Conservation (phyloP, 2,888 invertebrate genomes). For the Latrodectus elegans region DNA sequence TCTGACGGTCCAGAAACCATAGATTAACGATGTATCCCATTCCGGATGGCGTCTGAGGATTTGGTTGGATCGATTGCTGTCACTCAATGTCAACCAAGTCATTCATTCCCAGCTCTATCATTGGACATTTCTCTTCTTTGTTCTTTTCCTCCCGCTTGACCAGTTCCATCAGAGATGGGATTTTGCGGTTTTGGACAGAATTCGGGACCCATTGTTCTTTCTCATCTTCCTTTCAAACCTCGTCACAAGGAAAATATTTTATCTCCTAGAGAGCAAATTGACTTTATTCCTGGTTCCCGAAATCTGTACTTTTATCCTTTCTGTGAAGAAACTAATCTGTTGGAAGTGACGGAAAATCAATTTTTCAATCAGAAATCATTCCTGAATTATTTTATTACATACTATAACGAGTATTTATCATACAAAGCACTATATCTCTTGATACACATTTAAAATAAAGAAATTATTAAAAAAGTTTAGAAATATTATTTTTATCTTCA, state of each 20-base stretch:
- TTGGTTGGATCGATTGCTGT: slow-evolving; percentile 54
- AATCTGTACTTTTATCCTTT: background rate
- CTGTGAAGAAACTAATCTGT: background rate
- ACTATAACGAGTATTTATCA: too few relatives aligned
- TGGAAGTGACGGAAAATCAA: background rate
- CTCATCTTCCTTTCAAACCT: background rate
- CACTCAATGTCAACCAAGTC: slow-evolving; percentile 48
- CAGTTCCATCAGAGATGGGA: slow-evolving; percentile 43
- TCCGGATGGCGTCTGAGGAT: slow-evolving; percentile 57
- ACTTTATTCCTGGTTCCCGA: background rate
- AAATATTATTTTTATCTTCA: too few relatives aligned
- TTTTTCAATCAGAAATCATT: background rate
- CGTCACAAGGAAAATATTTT: background rate
- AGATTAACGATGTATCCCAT: slow-evolving; percentile 58
- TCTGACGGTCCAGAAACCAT: slow-evolving; percentile 29
- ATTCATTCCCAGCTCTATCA: slow-evolving; percentile 57
- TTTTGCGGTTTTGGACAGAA: slow-evolving; percentile 34
- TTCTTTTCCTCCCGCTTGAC: slow-evolving; percentile 24
- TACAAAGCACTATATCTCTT: too few relatives aligned
- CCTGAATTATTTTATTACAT: too few relatives aligned
- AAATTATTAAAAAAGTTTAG: too few relatives aligned
- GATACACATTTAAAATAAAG: too few relatives aligned
- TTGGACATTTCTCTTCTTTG: slow-evolving; percentile 18
- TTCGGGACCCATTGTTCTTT: background rate
- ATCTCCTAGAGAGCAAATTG: background rate